Evolutionary conservation across 2,797 vertebrate genomes (phyloP).

Genomic region (Sebastes taczanowskii): DNA sequence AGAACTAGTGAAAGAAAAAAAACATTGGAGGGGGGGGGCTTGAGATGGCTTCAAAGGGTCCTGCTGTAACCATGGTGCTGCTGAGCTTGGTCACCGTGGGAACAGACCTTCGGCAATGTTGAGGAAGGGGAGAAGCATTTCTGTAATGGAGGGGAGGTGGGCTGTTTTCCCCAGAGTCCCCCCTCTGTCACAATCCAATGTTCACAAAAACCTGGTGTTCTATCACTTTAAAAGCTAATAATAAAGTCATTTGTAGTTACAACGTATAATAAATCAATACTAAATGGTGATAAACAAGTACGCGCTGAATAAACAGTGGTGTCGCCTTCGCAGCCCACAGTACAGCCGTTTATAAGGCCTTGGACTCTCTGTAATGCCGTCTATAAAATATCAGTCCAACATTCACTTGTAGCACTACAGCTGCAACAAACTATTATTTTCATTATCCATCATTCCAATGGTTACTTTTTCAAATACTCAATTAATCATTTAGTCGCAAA

Average conservation of each 20-base stretch:
- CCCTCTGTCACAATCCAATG: not conserved
- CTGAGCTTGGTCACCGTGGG: conserved; percentile 72
- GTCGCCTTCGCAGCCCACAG: too few relatives aligned
- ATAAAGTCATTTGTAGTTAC: not conserved
- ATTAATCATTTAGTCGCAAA: not conserved
- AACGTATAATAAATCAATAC: not conserved
- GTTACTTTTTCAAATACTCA: not conserved
- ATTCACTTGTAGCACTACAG: not conserved
- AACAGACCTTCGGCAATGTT: conserved; percentile 61
- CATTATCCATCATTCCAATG: not conserved
- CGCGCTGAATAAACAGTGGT: not conserved
- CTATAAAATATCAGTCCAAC: not conserved
- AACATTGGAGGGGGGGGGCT: conserved; percentile 5
- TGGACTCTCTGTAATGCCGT: not conserved
- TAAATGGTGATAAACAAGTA: not conserved
- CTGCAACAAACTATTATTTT: not conserved
- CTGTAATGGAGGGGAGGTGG: conserved; percentile 7
- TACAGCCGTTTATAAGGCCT: not conserved
- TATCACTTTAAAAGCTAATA: not conserved
- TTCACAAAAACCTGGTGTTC: conserved; percentile 1
- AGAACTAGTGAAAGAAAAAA: conserved; percentile 8
- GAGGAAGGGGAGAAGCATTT: conserved; percentile 31
- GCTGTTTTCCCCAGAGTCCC: not conserved
- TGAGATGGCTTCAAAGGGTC: conserved; percentile 64
- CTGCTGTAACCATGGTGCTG: conserved; percentile 70